Base-by-base conservation (phyloP, 1,140 invertebrate species). In the Whitmania pigra region DNA sequence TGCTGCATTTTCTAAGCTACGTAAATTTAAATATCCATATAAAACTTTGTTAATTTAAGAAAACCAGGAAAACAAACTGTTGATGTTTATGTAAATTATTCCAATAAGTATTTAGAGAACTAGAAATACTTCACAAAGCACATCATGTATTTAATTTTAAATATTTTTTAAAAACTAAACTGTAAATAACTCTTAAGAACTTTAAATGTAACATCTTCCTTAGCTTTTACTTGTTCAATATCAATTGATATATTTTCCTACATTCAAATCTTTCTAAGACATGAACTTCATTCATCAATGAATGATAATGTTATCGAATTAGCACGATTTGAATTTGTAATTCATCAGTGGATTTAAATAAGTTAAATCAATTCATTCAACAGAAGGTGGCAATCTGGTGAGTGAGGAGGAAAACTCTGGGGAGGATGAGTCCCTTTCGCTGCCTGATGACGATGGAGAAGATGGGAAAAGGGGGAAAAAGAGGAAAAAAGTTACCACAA, bases 331-430 rank as follows among this genome's bases (percentile, higher is more conserved):
- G 2, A 63, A 13, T 18, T 63, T 7, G 11, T 63, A n/a, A 63
- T 63, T 1, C 9, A 63, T 63, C 22, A 17, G 9, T 25, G 22
- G 11, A 63, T 63, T 63, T 63, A 63, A 27, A 2, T 31, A 69
- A 31, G 9, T 31, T 69, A 15, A 40, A 69, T 40, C 36, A 13
- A 25, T 73, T 74, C 25, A 69, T 67, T 66, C 15, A n/a, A 20
- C 18, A 63, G 22, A 17, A 22, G 77, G 74, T 60, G 77, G 75
- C 22, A 78, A 79, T 71, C 73, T 67, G 27, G 77, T 76, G 9
- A 80, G 79, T 75, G 79, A 79, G 63, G 79, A 80, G 66, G 79
- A 80, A 72, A 75, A 77, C 63, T 80, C 79, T 36, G 78, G 78
- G 27, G 78, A 78, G 54, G 79, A 80, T 43, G 79, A 80, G 66